These are phyloP conservation scores for Lepus oiostolus DNA, from an alignment of 2,797 vertebrate genomes.

Conservation along the genomic window DNA sequence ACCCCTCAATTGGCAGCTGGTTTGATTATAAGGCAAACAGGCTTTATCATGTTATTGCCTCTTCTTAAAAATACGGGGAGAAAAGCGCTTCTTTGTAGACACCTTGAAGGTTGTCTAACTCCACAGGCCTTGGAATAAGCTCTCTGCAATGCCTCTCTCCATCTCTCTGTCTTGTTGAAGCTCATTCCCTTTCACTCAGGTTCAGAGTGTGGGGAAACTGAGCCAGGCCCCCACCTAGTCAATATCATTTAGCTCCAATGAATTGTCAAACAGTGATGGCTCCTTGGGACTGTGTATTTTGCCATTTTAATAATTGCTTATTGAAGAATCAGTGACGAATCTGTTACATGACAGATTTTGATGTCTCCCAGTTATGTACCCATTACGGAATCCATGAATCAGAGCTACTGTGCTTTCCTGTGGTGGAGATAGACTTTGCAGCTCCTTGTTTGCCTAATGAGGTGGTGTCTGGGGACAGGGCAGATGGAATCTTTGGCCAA, in stretches of 20 bases:
- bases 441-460: conserved; percentile 57
- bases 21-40: neutral
- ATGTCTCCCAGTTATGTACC: conserved; percentile 69
- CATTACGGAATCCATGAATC: conserved; percentile 60
- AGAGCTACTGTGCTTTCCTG: conserved; percentile 51
- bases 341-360: conserved; percentile 75
- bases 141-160: neutral
- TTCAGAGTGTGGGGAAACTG: neutral
- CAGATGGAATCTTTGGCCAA: conserved; percentile 49
- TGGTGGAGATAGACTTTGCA: neutral
- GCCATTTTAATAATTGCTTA: conserved; percentile 75
- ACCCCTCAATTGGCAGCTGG: neutral
- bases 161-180: neutral
- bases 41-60: neutral
- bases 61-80: neutral
- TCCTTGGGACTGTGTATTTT: conserved; percentile 79
- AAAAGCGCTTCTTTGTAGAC: neutral
- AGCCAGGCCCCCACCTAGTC: conserved; percentile 19
- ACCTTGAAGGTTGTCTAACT: neutral
- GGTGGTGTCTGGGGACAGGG: neutral
- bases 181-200: neutral
- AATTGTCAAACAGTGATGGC: conserved; percentile 59
- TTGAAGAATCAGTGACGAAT: conserved; percentile 68
- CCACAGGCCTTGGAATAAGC: neutral
- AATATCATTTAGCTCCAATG: conserved; percentile 35